Base-by-base conservation (phyloP, 2,888 invertebrate genomes). In the Pedicia rivosa region DNA sequence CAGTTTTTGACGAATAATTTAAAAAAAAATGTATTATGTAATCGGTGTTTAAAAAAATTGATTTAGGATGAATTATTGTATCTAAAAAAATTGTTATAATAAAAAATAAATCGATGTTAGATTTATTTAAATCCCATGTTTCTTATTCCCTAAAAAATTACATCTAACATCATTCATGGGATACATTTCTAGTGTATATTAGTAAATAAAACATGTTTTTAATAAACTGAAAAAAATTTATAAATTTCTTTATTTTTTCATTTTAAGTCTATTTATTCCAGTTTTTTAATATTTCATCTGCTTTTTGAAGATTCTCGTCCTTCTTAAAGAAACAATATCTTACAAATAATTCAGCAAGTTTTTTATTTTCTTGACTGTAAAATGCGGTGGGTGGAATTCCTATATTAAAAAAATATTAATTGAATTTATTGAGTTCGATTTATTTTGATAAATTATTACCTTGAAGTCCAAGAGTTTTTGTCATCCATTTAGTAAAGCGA, bases 381-480 rank as follows among this genome's bases (percentile, higher is more conserved):
- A 98, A 98, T 1, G 91, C 92, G 30, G 83, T 79, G 0, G 90
- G 86, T 2, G 97, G 98, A 45, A 98, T 97, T 8, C 87, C 81
- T 24, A 10, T n/a, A n/a, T n/a, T n/a, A n/a, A n/a, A n/a, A n/a
- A n/a, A n/a, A n/a, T n/a, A n/a, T n/a, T n/a, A n/a, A n/a, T n/a
- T n/a, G n/a, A n/a, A n/a, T n/a, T n/a, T n/a, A n/a, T n/a, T n/a
- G n/a, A n/a, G n/a, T 10, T 24, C 24, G 24, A 24, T 4, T n/a
- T 24, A 8, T 7, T 24, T 24, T 24, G 24, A 24, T 24, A 24
- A 24, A 24, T 24, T n/a, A 24, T n/a, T n/a, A n/a, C n/a, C n/a
- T 47, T 92, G 82, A 13, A 98, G 65, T 29, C 92, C 90, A 48
- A 87, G 76, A 51, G 91, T 84, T 53, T 84, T 88, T 2, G 83